These are phyloP conservation scores for Diceros bicornis DNA, from an alignment of 2,797 vertebrate species.

Conservation along the genomic window DNA sequence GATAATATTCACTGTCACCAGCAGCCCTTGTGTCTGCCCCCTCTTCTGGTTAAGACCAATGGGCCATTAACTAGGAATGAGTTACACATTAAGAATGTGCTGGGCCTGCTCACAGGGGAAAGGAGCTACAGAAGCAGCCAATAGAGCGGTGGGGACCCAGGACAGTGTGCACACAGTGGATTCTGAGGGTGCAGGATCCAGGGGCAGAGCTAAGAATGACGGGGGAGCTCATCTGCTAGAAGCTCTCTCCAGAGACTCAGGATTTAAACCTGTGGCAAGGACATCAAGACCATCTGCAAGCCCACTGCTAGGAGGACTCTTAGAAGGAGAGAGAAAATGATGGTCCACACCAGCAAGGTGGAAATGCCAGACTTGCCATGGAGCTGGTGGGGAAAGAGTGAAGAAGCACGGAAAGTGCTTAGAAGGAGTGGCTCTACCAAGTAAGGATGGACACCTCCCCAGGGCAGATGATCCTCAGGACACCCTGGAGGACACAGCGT, in stretches of 20 bases:
- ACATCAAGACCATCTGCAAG: too few species aligned
- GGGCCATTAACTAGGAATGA: background rate
- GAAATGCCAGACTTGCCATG: too few species aligned
- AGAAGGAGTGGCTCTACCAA: background rate
- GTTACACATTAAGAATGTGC: background rate
- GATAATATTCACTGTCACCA: background rate
- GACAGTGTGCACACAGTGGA: background rate
- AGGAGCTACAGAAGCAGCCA: background rate
- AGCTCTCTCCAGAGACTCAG: background rate
- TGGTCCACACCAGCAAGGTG: background rate
- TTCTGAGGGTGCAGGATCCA: background rate
- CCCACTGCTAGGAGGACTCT: background rate
- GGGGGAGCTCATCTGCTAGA: background rate
- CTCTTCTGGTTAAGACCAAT: background rate
- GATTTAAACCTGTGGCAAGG: background rate
- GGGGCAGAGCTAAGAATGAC: background rate
- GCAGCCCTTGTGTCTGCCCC: too few species aligned
- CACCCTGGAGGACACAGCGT: too few species aligned
- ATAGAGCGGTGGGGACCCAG: background rate
- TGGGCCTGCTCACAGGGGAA: background rate
- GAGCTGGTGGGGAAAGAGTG: too few species aligned
- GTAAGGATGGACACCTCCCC: background rate
- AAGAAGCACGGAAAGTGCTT: too few species aligned
- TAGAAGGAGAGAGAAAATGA: background rate
- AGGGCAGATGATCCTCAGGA: background rate